These are phyloP conservation scores for Palythoa grandiflora DNA, from an alignment of 92 coral and sea anemone genomes.

Conservation along the genomic window DNA sequence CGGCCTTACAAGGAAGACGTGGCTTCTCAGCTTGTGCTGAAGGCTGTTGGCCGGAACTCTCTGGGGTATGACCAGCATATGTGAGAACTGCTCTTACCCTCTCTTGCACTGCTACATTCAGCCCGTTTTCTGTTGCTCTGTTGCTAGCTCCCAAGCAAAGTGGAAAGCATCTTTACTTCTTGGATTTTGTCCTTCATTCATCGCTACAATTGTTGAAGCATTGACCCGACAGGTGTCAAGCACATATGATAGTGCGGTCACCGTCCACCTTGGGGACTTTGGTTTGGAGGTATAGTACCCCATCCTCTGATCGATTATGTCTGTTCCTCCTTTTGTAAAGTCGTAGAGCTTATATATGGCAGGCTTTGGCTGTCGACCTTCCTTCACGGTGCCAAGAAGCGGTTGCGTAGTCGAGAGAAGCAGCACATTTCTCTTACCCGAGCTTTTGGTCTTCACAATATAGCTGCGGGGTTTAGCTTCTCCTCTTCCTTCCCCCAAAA, in stretches of 20 bases:
- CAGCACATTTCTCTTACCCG: slow-evolving; percentile 44
- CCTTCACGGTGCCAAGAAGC: slow-evolving; percentile 37
- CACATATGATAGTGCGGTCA: slow-evolving; percentile 40
- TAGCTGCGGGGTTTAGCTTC: slow-evolving; percentile 48
- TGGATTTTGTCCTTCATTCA: slow-evolving; percentile 13
- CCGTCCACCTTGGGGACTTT: slow-evolving; percentile 47
- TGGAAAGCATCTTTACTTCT: slow-evolving; percentile 28
- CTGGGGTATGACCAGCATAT: background rate
- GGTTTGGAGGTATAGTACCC: slow-evolving; percentile 38
- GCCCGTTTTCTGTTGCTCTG: slow-evolving; percentile 15
- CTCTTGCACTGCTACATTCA: slow-evolving; percentile 20
- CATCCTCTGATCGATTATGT: slow-evolving; percentile 45
- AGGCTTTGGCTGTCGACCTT: slow-evolving; percentile 18
- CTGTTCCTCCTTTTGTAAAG: slow-evolving; percentile 55
- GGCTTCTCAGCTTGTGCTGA: background rate
- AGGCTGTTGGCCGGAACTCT: background rate
- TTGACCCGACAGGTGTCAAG: slow-evolving; percentile 53
- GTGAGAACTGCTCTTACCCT: slow-evolving; percentile 19
- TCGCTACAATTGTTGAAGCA: slow-evolving; percentile 28
- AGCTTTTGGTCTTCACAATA: slow-evolving; percentile 34
- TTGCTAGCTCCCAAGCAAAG: slow-evolving; percentile 33
- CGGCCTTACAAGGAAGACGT: slow-evolving; percentile 4
- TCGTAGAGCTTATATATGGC: slow-evolving; percentile 58
- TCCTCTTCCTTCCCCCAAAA: slow-evolving; percentile 14
- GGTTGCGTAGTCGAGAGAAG: slow-evolving; percentile 43